Base-by-base conservation (phyloP, 2,113 vertebrate species). In the Prunella himalayana region DNA sequence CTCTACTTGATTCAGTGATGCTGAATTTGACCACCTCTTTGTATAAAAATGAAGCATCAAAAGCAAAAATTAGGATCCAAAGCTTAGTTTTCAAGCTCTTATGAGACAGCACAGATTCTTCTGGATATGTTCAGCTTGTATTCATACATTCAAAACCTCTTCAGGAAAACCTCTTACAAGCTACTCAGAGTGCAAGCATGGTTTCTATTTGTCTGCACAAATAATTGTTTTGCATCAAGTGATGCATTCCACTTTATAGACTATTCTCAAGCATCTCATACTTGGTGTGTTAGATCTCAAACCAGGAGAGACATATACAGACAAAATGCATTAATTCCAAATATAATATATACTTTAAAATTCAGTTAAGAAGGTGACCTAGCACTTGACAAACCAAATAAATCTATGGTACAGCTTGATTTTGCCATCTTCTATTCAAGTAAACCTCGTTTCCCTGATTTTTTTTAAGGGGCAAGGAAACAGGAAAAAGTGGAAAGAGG, bases 301-400 rank as follows among this genome's bases (percentile, higher is more conserved):
- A 85, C 23, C 23, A 57, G 41, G 41, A 64, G 4, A 73, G 41
- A 47, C 47, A 77, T 4, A 51, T 15, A 78, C 11, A 90, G 79
- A 66, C 19, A 90, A 77, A 95, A 90, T 66, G 44, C 54, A 95
- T 66, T 45, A 70, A 80, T 71, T 93, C 73, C 33, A 97, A 78
- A 79, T 49, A 78, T 15, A 92, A 54, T 11, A 51, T 33, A 91
- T 51, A 49, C 23, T 78, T 75, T 75, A 81, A 91, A 90, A 94
- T 86, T 75, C 68, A 88, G 44, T 63, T 86, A 83, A 88, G 73
- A 93, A 81, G 79, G 37, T 94, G 88, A 92, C 79, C 72, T 83
- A 90, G 44, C 49, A 56, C 37, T 93, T 56, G 44, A 80, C 13
- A 66, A 78, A 22, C 51, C 35, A 83, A 86, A 95, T 83, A 94